Evolutionary conservation across 2,888 invertebrate genomes (phyloP), one percentile per base, ranked within the genome.

Genomic region (Cantharis rustica): DNA sequence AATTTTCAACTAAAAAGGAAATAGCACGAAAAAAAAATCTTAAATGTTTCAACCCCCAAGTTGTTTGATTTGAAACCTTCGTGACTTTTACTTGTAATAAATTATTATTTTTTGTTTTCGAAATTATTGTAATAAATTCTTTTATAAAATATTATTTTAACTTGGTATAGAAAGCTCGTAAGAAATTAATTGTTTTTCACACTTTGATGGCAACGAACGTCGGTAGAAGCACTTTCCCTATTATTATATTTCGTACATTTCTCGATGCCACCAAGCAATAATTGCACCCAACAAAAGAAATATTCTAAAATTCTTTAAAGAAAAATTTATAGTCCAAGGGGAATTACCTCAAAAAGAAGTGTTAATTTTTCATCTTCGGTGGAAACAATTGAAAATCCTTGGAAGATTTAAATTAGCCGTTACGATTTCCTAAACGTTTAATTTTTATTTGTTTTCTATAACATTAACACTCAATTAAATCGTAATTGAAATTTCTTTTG

Each of bases 181-280:
- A 68, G 68, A 31, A 74, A 69, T 74, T 74, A 69, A 74, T 74
- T 69, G 71, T 75, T 75, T 71, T 75, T 75, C 71, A 75, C 75
- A 75, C 71, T 75, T 23, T 64, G 75, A 68, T 71, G 75, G 71
- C 27, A 27, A 17, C 26, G 66, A 75, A 69, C 16, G 63, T 26
- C 62, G 20, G 23, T 61, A 61, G 68, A 73, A 73, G 47, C 74
- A 74, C 74, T 74, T 74, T 74, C 74, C 64, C 74, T 74, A 74
- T 74, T 74, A 74, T 74, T 74, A 74, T 74, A 74, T 70, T 74
- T 74, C 47, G 63, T 74, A 74, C 47, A 74, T 20, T 61, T 73
- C 68, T 31, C 61, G 61, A 23, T 16, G 72, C 47, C 20, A 20
- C 20, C 16, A 68, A 23, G 27, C 62, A 31, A 9, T 27, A 73